Conservation (phyloP, 1,140 invertebrate species). For the Lordiphosa clarofinis region DNA sequence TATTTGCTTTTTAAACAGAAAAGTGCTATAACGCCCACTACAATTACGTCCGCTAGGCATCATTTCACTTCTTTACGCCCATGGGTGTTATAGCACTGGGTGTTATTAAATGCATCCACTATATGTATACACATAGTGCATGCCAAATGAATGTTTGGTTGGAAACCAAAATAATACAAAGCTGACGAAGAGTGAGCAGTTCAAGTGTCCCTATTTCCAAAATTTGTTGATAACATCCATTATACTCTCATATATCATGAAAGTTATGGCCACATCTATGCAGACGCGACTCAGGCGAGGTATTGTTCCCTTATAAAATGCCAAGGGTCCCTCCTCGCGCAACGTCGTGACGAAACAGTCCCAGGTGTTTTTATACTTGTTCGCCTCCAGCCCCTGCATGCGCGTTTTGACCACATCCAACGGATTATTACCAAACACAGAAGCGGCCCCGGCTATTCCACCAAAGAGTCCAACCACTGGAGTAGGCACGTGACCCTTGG, state of each 20-base stretch:
- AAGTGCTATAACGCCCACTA: too few species aligned
- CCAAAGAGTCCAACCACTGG: constrained; percentile 92
- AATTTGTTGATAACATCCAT: constrained; percentile 91
- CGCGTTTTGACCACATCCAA: constrained; percentile 98
- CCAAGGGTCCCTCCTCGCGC: constrained; percentile 93
- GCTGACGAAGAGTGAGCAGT: too few species aligned
- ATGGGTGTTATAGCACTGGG: too few species aligned
- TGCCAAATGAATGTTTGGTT: too few species aligned
- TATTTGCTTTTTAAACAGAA: too few species aligned
- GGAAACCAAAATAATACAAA: too few species aligned
- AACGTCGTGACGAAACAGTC: constrained; percentile 94
- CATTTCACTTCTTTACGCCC: too few species aligned
- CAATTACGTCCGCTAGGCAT: too few species aligned
- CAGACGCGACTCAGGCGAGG: constrained; percentile 96
- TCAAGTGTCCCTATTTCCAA: neutral
- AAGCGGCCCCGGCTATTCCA: constrained; percentile 93
- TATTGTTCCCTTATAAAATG: constrained; percentile 99
- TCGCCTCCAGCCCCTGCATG: constrained; percentile 98
- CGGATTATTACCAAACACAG: constrained; percentile 97
- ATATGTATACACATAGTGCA: too few species aligned
- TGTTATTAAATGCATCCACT: too few species aligned
- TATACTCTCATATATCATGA: constrained; percentile 97
- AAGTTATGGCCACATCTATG: constrained; percentile 97
- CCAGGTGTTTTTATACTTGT: constrained; percentile 95
- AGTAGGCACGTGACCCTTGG: constrained; percentile 90